phyloP scores from a whole-genome alignment of 2,888 invertebrate genomes.

The Timandra comae region DNA sequence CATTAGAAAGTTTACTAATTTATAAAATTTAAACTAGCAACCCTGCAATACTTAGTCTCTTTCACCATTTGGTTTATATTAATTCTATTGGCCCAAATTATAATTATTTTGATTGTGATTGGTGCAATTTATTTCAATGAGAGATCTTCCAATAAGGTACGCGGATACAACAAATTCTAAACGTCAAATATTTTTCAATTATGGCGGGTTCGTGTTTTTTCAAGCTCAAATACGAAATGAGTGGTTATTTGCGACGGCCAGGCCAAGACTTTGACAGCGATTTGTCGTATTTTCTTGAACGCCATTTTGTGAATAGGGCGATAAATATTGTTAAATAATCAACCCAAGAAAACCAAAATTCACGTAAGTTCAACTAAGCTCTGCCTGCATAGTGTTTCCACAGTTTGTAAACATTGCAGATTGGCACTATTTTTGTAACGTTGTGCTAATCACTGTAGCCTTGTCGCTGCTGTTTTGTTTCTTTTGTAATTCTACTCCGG shows the following conservation, averaged over 20 bases:
- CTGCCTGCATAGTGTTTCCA: constrained; percentile 30
- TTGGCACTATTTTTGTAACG: constrained; percentile 35
- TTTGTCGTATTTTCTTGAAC: constrained; percentile 68
- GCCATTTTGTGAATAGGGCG: constrained; percentile 71
- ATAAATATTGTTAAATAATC: constrained; percentile 66
- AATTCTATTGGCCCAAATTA: too few relatives aligned
- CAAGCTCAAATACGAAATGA: constrained; percentile 71
- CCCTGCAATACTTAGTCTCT: too few relatives aligned
- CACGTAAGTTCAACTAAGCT: constrained; percentile 48
- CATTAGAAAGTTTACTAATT: too few relatives aligned
- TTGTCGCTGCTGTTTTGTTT: constrained; percentile 48
- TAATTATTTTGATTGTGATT: too few relatives aligned
- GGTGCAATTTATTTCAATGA: too few relatives aligned
- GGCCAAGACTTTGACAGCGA: constrained; percentile 72
- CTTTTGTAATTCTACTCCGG: too few relatives aligned
- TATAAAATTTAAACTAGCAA: too few relatives aligned
- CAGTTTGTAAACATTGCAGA: constrained; percentile 29
- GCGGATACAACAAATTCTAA: too few relatives aligned
- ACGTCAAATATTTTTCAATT: constrained; percentile 44
- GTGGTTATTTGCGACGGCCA: constrained; percentile 67
- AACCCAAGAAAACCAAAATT: constrained; percentile 38
- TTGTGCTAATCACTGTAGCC: constrained; percentile 25
- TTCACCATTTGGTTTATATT: too few relatives aligned
- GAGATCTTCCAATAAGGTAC: too few relatives aligned
- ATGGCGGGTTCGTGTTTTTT: constrained; percentile 75